Conservation (phyloP, 2,113 vertebrate species). For the Channa argus region DNA sequence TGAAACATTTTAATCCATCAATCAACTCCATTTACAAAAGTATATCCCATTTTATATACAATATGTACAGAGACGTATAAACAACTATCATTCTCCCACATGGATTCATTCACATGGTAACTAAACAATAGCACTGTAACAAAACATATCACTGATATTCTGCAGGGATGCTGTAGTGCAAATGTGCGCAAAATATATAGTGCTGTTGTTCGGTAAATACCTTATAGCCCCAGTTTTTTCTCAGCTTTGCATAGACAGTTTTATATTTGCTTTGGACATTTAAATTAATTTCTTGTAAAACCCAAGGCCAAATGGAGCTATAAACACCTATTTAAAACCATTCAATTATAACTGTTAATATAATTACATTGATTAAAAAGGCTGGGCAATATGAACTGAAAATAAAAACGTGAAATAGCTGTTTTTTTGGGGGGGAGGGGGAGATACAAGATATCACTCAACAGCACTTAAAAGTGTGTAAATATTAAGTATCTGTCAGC, state of each 20-base stretch:
- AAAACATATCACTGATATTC: slow-evolving; percentile 74
- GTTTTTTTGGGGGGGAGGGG: slow-evolving; percentile 30
- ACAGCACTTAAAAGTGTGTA: slow-evolving; percentile 66
- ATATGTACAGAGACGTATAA: slow-evolving; percentile 83
- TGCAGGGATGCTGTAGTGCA: slow-evolving; percentile 81
- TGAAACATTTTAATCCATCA: slow-evolving; percentile 82
- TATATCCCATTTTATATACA: slow-evolving; percentile 87
- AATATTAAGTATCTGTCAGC: slow-evolving; percentile 66
- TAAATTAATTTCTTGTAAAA: slow-evolving; percentile 33
- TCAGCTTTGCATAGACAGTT: slow-evolving; percentile 39
- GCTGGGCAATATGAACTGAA: slow-evolving; percentile 32
- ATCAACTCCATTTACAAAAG: slow-evolving; percentile 85
- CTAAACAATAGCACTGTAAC: slow-evolving; percentile 76
- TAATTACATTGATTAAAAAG: slow-evolving; percentile 53
- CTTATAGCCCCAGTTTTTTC: slow-evolving; percentile 65
- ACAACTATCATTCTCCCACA: slow-evolving; percentile 76
- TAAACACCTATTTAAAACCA: slow-evolving; percentile 17
- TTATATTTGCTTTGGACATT: slow-evolving; percentile 45
- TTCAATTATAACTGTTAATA: slow-evolving; percentile 31
- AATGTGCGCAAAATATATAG: slow-evolving; percentile 78
- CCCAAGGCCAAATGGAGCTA: slow-evolving; percentile 27
- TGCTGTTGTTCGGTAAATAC: slow-evolving; percentile 74
- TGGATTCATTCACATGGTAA: slow-evolving; percentile 74
- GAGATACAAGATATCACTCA: slow-evolving; percentile 73
- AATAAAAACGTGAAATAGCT: slow-evolving; percentile 31